Conservation (phyloP, 2,888 invertebrate species). For the Gonocerus acuteangulatus region DNA sequence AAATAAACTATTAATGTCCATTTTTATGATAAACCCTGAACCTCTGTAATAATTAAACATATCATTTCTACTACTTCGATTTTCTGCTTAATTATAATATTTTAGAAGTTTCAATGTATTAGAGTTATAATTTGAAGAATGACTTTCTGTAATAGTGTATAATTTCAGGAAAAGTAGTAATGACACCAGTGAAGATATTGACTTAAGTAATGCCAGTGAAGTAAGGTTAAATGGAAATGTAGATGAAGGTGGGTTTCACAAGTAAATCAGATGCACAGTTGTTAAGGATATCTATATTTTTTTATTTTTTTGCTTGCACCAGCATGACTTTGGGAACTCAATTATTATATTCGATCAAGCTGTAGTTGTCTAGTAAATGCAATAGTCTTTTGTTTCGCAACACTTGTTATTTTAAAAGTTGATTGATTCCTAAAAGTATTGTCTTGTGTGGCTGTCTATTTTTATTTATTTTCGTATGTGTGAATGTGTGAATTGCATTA, state of each 20-base stretch:
- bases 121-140: neutral
- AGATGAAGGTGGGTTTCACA: slow-evolving; percentile 16
- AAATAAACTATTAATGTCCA: too few species aligned
- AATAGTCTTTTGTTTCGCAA: too few species aligned
- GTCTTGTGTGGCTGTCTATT: too few species aligned
- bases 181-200: slow-evolving; percentile 27
- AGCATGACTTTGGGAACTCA: neutral
- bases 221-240: slow-evolving; percentile 17
- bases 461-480: too few species aligned
- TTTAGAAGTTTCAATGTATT: neutral
- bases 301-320: neutral
- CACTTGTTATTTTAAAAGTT: too few species aligned
- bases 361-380: too few species aligned
- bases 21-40: too few species aligned
- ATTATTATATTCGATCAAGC: neutral
- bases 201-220: slow-evolving; percentile 12
- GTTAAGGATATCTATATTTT: neutral
- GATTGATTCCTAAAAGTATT: too few species aligned
- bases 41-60: too few species aligned
- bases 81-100: too few species aligned
- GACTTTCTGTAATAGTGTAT: slow-evolving; percentile 21
- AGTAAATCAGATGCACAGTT: neutral
- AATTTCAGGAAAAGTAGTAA: slow-evolving; percentile 31
- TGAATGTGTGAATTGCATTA: neutral
- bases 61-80: too few species aligned